Percentiles rank a stretch among this genome's conserved stretches.
phyloP scores from a whole-genome alignment of 2,888 invertebrate genomes.

The Stenotaenia linearis region DNA sequence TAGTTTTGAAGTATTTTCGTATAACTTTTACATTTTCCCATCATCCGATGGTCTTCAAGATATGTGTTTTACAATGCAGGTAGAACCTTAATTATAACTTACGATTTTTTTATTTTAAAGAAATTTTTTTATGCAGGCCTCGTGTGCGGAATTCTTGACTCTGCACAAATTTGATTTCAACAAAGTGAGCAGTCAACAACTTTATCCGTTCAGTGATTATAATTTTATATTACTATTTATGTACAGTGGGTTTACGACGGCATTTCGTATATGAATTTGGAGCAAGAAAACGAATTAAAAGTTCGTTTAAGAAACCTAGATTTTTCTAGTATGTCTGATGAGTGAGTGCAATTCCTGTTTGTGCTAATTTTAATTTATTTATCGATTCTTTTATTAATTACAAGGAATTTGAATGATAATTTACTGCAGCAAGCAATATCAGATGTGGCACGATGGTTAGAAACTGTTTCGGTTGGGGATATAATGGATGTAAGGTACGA shows the following conservation, averaged over 20 bases:
- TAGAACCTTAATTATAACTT: no score
- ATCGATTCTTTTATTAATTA: neutral
- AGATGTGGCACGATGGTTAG: conserved; percentile 40
- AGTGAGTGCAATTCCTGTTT: neutral
- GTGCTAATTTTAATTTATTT: neutral
- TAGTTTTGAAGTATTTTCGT: conserved; percentile 52
- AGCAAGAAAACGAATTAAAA: conserved; percentile 41
- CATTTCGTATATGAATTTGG: conserved; percentile 59
- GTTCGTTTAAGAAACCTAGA: neutral
- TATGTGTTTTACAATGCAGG: no score
- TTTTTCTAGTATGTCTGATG: neutral
- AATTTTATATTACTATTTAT: conserved; percentile 38
- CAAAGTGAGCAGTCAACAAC: conserved; percentile 55
- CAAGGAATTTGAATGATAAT: conserved; percentile 41
- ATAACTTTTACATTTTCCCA: conserved; percentile 65
- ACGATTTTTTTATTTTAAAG: no score
- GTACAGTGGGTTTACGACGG: conserved; percentile 65
- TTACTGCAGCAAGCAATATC: conserved; percentile 42
- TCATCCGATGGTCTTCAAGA: conserved; percentile 58
- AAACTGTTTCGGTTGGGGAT: neutral
- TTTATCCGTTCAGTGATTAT: neutral
- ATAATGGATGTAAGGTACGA: conserved; percentile 40
- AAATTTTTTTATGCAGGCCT: conserved; percentile 59
- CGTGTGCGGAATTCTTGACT: conserved; percentile 59
- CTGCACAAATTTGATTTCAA: conserved; percentile 59